Evolutionary conservation across 2,113 vertebrate genomes (phyloP), one percentile per base, ranked within the genome.

Genomic region (Ursus arctos): DNA sequence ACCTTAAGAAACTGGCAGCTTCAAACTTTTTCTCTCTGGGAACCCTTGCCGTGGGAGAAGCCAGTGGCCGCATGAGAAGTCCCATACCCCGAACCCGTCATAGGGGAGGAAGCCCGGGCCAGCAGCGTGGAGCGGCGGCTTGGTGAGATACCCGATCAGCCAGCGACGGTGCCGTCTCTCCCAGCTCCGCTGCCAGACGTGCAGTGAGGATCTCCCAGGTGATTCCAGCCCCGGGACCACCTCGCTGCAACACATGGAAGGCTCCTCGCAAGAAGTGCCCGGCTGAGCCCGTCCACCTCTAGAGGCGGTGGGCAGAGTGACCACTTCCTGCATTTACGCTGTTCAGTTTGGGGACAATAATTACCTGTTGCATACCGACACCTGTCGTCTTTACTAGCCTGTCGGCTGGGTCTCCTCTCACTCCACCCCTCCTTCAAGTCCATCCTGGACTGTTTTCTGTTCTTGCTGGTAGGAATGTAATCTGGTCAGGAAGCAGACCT

Each of bases 101-200:
- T 26, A 9, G 76, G 1, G 33, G 10, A 84, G 61, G 43, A 80
- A 51, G 85, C 43, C 33, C 6, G 47, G 15, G 84, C 5, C 40
- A 18, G 43, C 26, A 0, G 8, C 2, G 1, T 4, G n/a, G 21
- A 47, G 9, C 47, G 28, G 31, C 4, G 13, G 21, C 65, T 10
- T 9, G 24, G 43, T 43, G 19, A 71, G 47, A 22, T 63, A 36
- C 18, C 53, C 22, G 10, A 0, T 2, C 63, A 31, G 72, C 14
- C 72, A 18, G 5, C 0, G 4, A 2, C 9, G 4, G 22, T 26
- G 22, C 49, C 0, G 2, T 61, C 47, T 57, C 0, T 33, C 33
- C 31, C 6, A 4, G 26, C n/a, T 2, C 0, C 2, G 21, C 5
- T 7, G 67, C 26, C 22, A 80, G 55, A 28, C 14, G 1, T 53